Base-by-base conservation (phyloP, 2,113 vertebrate genomes). In the Panthera uncia region DNA sequence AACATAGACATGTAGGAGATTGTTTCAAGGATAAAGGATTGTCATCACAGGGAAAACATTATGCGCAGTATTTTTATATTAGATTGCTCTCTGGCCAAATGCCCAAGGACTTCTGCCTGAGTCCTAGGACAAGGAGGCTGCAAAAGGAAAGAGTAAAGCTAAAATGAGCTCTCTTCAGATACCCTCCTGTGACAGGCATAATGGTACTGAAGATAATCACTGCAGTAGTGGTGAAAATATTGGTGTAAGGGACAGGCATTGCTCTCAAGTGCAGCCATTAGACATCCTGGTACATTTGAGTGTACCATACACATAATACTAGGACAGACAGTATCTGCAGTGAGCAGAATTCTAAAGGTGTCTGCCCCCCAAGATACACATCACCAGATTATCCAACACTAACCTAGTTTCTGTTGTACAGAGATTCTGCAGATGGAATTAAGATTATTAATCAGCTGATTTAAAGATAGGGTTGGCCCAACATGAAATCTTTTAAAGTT, bases 41-140 rank as follows among this genome's bases (percentile, higher is more conserved):
- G n/a, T 41, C 82, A 7, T 95, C 66, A 81, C 18, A 76, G 36
- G 38, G 63, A 78, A 95, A 98, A 84, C 10, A 27, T 52, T 74
- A 50, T 38, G 33, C 23, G 38, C 16, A 18, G 19, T 80, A 66
- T 52, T 93, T 94, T 94, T 82, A 41, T 61, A 78, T 95, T 55
- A 73, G 71, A 80, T 81, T 93, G 73, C 50, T 89, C 50, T 94
- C 66, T 94, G 93, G 91, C 41, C 25, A 93, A 91, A 91, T 73
- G 73, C 41, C 66, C 19, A 21, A 73, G 25, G 15, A 89, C 66
- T 36, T 27, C 38, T 68, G 15, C 66, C 21, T 73, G 31, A 91
- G 52, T 89, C 52, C 71, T 38, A 76, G 50, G 27, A 45, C 48
- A 89, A 95, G 61, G 11, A 85, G 33, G 36, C 29, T 78, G 12